These are phyloP conservation scores for Brachionus paranguensis DNA, from an alignment of 1,140 invertebrate species.

Conservation along the genomic window DNA sequence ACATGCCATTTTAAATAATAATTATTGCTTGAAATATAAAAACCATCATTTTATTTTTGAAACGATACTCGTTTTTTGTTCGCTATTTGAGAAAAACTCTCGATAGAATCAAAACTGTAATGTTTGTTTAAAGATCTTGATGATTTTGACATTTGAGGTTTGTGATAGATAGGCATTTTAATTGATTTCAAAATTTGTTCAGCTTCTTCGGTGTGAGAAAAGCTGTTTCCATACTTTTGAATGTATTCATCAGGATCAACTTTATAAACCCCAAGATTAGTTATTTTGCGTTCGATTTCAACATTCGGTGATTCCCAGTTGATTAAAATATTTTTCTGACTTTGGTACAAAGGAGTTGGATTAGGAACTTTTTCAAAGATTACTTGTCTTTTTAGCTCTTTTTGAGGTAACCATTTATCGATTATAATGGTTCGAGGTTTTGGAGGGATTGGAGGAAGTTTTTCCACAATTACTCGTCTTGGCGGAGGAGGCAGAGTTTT, in stretches of 20 bases:
- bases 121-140: background rate
- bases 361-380: background rate
- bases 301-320: background rate
- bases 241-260: slow-evolving; percentile 6
- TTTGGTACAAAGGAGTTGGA: background rate
- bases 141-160: background rate
- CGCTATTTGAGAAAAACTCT: background rate
- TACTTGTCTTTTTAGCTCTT: background rate
- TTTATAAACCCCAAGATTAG: background rate
- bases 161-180: background rate
- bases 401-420: slow-evolving; percentile 41
- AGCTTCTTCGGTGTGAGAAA: background rate
- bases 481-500: slow-evolving; percentile 10
- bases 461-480: slow-evolving; percentile 34
- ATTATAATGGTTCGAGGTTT: slow-evolving; percentile 23
- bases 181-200: background rate
- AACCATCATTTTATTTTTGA: background rate
- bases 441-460: background rate
- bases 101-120: background rate
- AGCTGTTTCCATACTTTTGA: background rate
- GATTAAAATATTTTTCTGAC: background rate
- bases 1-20: too few species aligned
- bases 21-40: too few species aligned
- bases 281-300: background rate
- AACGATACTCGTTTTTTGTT: background rate